Conservation (phyloP, 2,888 invertebrate species). For the Cabera pusaria region DNA sequence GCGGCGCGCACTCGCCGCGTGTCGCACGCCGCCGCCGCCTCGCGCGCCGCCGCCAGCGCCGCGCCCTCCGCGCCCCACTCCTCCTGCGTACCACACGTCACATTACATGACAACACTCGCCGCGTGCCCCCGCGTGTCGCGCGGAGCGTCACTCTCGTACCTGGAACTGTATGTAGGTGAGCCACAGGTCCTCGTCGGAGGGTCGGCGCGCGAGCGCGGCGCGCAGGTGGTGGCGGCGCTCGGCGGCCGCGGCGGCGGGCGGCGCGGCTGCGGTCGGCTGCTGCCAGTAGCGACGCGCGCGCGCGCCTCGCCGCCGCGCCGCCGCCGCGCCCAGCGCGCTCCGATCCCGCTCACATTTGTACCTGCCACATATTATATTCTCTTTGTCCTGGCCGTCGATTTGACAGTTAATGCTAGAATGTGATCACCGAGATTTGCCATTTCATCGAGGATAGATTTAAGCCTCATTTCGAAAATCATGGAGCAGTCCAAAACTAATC, state of each 20-base stretch:
- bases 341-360: no score
- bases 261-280: slow-evolving; percentile 14
- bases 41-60: slow-evolving; percentile 35
- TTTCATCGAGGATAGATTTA: no score
- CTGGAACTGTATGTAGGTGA: slow-evolving; percentile 56
- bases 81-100: slow-evolving; percentile 43
- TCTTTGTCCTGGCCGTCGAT: no score
- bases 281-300: slow-evolving; percentile 23
- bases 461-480: no score
- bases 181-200: slow-evolving; percentile 52
- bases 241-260: slow-evolving; percentile 12
- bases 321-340: slow-evolving; percentile 18
- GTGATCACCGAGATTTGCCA: no score
- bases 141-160: slow-evolving; percentile 26
- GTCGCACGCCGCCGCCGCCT: slow-evolving; percentile 19
- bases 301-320: slow-evolving; percentile 9
- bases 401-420: no score
- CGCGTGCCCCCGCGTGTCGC: no score
- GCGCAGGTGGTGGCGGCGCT: slow-evolving; percentile 32
- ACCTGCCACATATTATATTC: no score
- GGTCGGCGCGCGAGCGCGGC: slow-evolving; percentile 49
- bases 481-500: no score
- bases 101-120: no score
- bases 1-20: slow-evolving; percentile 28
- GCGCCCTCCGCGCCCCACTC: slow-evolving; percentile 27